These are phyloP conservation scores for Fistularia commersonii DNA, from an alignment of 2,797 vertebrate species.

Conservation along the genomic window DNA sequence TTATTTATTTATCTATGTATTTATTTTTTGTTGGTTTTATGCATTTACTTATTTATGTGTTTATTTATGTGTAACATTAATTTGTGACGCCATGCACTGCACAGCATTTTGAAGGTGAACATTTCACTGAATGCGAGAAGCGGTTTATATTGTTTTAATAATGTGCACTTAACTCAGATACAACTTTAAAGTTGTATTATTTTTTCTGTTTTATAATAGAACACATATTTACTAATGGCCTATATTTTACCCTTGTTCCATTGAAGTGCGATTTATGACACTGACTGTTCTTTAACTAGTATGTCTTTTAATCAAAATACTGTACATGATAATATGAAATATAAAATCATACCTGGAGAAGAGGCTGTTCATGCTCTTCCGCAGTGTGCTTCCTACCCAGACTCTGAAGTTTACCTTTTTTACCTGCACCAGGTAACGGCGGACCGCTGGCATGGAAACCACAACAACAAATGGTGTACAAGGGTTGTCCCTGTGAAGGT, in stretches of 20 bases:
- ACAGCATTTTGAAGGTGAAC: no score
- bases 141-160: no score
- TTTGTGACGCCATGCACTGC: no score
- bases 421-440: conserved; percentile 40
- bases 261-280: no score
- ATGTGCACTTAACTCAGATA: no score
- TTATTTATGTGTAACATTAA: no score
- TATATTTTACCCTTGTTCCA: no score
- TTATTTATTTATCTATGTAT: no score
- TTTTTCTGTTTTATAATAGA: not conserved
- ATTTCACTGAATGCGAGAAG: no score
- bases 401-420: conserved; percentile 21
- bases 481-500: not conserved
- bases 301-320: no score
- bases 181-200: not conserved
- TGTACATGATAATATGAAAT: not conserved
- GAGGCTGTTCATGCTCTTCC: conserved; percentile 37
- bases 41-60: no score
- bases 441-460: conserved; percentile 30
- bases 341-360: conserved; percentile 36
- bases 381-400: not conserved
- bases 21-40: no score
- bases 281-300: not conserved
- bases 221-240: not conserved
- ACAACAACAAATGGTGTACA: conserved; percentile 15